Evolutionary conservation across 1,140 invertebrate species (phyloP).

Genomic region (Phortica variegata): DNA sequence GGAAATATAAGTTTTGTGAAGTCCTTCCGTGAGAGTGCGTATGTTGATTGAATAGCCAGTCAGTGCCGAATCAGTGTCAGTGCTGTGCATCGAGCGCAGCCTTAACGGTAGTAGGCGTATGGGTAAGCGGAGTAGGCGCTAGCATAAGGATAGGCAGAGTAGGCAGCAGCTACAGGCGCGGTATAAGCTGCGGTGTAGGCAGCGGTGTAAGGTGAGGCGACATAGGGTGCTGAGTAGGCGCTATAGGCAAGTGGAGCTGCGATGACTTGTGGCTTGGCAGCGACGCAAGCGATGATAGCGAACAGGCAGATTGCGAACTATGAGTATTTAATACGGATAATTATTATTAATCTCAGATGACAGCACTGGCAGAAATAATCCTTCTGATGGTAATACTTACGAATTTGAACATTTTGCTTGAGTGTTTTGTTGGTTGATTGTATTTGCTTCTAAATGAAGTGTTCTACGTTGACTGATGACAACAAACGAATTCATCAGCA

Average conservation of each 20-base stretch:
- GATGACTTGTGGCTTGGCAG: conserved; percentile 44
- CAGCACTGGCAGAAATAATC: too few species aligned
- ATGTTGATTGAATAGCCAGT: background rate
- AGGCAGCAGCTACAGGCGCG: conserved; percentile 35
- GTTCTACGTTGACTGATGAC: conserved; percentile 51
- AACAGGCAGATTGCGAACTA: conserved; percentile 49
- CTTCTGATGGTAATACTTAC: conserved; percentile 38
- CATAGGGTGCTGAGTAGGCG: conserved; percentile 55
- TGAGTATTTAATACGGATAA: background rate
- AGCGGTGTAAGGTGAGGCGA: conserved; percentile 36
- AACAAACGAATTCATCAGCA: conserved; percentile 9
- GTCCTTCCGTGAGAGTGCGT: background rate
- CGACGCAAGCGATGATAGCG: conserved; percentile 51
- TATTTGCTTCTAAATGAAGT: conserved; percentile 13
- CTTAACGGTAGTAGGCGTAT: conserved; percentile 47
- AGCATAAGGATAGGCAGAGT: conserved; percentile 45
- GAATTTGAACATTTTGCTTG: conserved; percentile 51
- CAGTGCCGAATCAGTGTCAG: background rate
- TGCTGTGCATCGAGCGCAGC: too few species aligned
- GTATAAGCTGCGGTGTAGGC: conserved; percentile 33
- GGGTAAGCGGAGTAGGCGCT: conserved; percentile 45
- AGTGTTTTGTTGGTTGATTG: conserved; percentile 11
- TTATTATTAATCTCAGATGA: background rate
- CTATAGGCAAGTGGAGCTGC: conserved; percentile 53
- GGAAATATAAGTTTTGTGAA: background rate